Conservation (phyloP, 2,888 invertebrate genomes). For the Microchrysa polita region DNA sequence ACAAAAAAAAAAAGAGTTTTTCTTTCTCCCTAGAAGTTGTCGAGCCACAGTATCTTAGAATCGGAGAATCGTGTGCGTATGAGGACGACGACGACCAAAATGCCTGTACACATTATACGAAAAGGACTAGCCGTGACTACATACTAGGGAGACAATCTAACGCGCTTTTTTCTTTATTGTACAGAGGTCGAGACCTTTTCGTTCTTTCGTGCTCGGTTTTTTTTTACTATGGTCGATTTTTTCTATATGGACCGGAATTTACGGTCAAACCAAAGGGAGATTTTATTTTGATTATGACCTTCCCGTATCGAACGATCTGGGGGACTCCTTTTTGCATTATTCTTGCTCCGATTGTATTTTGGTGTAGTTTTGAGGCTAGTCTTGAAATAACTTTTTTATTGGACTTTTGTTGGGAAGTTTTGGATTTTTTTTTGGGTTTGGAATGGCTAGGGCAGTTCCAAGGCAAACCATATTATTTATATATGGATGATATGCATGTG, state of each 20-base stretch:
- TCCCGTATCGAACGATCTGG: neutral
- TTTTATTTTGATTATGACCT: conserved; percentile 36
- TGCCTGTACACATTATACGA: no score
- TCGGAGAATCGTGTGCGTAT: neutral
- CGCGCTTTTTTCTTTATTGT: neutral
- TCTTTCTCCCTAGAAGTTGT: neutral
- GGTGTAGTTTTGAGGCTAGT: neutral
- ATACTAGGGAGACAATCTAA: conserved; percentile 20
- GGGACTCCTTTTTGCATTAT: neutral
- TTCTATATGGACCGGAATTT: conserved; percentile 30
- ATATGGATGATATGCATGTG: neutral
- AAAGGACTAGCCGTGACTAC: conserved; percentile 8
- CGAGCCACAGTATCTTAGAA: no score
- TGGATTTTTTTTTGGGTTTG: neutral
- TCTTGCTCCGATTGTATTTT: conserved; percentile 13
- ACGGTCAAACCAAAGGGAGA: conserved; percentile 31
- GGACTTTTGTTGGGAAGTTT: no score
- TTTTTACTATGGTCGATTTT: no score
- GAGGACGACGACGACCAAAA: no score
- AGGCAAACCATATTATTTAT: neutral
- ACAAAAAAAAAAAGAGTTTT: conserved; percentile 24
- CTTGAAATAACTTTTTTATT: no score
- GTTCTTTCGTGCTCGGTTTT: no score
- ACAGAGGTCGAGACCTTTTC: neutral
- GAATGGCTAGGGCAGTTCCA: neutral